Conservation (phyloP, 2,797 vertebrate genomes). For the Tragelaphus oryx region DNA sequence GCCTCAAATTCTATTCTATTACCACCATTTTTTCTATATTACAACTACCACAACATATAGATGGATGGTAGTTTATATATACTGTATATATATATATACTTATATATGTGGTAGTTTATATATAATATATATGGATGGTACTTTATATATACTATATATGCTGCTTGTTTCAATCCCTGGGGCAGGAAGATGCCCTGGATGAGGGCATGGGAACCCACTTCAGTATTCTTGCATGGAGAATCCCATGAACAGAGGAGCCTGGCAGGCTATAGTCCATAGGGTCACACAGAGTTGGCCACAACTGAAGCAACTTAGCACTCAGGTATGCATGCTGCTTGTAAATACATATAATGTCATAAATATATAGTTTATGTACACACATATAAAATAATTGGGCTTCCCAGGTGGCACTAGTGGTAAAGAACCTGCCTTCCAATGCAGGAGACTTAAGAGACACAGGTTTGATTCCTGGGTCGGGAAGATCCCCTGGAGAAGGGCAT, state of each 20-base stretch:
- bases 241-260: background rate
- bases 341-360: background rate
- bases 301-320: background rate
- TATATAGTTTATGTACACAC: background rate
- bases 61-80: background rate
- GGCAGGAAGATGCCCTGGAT: background rate
- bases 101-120: background rate
- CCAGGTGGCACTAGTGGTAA: background rate
- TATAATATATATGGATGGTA: background rate
- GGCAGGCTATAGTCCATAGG: background rate
- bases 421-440: background rate
- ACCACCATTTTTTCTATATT: background rate
- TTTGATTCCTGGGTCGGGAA: background rate
- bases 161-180: background rate
- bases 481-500: background rate
- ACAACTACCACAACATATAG: background rate
- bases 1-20: background rate
- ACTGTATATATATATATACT: background rate
- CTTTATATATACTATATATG: background rate
- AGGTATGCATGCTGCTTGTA: background rate
- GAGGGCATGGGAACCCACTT: background rate
- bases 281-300: background rate
- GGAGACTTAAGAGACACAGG: background rate
- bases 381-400: background rate
- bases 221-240: background rate